Percentiles rank a stretch among this genome's conserved stretches.
Conservation (phyloP, 2,113 vertebrate genomes). For the Puma concolor region DNA sequence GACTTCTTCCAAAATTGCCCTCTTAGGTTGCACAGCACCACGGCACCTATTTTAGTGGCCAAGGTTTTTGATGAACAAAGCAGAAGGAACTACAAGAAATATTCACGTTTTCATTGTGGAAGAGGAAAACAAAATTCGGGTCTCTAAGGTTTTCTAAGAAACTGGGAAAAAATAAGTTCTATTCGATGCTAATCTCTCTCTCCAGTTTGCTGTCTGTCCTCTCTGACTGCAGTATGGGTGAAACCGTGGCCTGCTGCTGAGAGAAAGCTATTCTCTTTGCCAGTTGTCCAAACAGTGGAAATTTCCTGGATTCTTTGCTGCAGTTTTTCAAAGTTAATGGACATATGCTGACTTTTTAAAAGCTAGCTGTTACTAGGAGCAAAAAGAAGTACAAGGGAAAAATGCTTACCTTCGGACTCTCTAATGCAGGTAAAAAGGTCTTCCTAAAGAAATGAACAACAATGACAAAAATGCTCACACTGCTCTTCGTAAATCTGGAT, state of each 20-base stretch:
- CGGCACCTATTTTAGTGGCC: background rate
- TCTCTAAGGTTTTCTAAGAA: background rate
- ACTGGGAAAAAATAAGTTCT: background rate
- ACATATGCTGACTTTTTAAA: slow-evolving; percentile 44
- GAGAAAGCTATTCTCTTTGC: background rate
- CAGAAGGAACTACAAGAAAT: background rate
- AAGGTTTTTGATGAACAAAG: background rate
- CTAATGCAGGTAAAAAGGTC: background rate
- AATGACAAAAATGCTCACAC: background rate
- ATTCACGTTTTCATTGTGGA: background rate
- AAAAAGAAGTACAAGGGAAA: slow-evolving; percentile 20
- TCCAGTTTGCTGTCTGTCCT: background rate
- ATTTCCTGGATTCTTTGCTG: slow-evolving; percentile 39
- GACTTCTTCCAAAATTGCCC: background rate
- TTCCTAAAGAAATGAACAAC: background rate
- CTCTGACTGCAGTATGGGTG: background rate
- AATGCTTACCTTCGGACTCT: background rate
- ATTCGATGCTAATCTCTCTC: background rate
- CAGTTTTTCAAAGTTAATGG: slow-evolving; percentile 24
- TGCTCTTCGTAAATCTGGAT: background rate
- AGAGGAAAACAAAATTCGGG: background rate
- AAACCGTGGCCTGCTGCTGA: background rate
- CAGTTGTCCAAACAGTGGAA: slow-evolving; percentile 43
- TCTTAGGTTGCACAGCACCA: background rate
- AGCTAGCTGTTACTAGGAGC: background rate